A percentile compares a stretch with the other conserved stretches of the same genome.
phyloP scores from a whole-genome alignment of 2,113 vertebrate genomes.

The Ciconia maguari region DNA sequence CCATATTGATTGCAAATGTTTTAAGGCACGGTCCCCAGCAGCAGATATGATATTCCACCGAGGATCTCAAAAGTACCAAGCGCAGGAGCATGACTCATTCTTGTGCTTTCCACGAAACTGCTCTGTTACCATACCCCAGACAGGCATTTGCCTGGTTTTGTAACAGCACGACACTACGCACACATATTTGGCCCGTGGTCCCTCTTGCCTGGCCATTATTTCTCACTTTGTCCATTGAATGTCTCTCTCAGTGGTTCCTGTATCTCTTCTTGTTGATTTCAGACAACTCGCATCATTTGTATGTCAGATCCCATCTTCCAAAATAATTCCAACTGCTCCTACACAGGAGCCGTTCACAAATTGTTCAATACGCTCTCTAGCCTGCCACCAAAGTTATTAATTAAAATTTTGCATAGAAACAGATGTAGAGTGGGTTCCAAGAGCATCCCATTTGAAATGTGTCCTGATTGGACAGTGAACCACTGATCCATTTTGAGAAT shows the following conservation, averaged over 20 bases:
- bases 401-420: background rate
- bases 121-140: background rate
- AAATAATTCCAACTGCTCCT: background rate
- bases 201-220: background rate
- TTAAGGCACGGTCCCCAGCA: background rate
- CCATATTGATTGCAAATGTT: background rate
- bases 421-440: background rate
- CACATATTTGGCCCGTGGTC: background rate
- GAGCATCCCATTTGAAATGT: background rate
- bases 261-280: background rate
- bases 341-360: background rate
- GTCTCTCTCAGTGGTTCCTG: rapidly evolving
- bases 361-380: background rate
- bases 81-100: background rate
- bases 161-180: background rate
- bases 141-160: background rate
- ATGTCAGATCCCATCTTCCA: background rate
- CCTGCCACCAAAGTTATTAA: background rate
- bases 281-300: background rate
- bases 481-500: background rate
- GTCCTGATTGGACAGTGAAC: background rate
- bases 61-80: background rate
- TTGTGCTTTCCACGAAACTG: background rate
- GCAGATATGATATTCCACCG: background rate
- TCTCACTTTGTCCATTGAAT: background rate